Conservation (phyloP, 2,113 vertebrate species). For the Agapornis roseicollis region DNA sequence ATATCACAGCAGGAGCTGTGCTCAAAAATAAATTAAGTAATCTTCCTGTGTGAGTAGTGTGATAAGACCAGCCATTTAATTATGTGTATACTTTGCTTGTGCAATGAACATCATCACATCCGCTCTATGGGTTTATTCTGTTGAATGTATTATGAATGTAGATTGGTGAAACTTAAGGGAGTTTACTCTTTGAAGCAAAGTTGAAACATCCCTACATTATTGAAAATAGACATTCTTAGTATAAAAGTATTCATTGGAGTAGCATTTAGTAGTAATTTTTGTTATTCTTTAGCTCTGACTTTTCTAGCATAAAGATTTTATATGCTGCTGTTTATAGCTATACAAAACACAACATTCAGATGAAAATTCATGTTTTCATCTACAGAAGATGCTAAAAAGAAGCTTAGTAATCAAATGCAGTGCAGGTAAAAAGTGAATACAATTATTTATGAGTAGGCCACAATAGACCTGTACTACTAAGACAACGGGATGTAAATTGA, state of each 20-base stretch:
- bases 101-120: neutral
- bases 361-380: neutral
- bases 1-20: neutral
- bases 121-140: neutral
- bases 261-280: neutral
- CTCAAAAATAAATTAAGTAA: neutral
- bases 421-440: neutral
- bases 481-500: neutral
- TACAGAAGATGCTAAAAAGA: neutral
- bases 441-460: neutral
- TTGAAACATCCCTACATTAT: neutral
- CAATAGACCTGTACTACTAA: neutral
- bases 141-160: neutral
- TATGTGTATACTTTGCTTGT: neutral
- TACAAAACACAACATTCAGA: neutral
- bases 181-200: neutral
- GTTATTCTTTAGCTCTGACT: neutral
- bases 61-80: neutral
- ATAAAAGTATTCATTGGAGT: neutral
- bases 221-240: neutral
- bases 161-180: neutral
- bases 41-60: neutral
- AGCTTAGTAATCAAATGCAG: neutral
- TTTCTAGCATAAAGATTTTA: neutral
- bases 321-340: neutral